These are phyloP conservation scores for Empis stercorea DNA, from an alignment of 2,888 invertebrate species.

Conservation along the genomic window DNA sequence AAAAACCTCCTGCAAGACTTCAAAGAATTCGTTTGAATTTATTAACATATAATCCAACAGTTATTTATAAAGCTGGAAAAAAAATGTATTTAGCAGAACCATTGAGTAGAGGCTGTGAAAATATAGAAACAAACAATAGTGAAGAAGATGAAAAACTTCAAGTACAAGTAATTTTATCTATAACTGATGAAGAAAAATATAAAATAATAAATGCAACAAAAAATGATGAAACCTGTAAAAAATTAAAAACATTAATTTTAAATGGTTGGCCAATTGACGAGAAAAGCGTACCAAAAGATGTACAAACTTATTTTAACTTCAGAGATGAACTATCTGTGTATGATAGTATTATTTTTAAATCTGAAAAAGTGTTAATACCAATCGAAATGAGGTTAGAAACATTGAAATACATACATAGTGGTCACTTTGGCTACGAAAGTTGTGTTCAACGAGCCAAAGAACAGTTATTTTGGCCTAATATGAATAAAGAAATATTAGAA, in stretches of 20 bases:
- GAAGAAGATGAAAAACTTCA: conserved; percentile 3
- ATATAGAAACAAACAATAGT: not conserved
- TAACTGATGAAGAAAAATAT: conserved; percentile 1
- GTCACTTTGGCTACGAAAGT: conserved; percentile 3
- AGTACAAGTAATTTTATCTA: conserved; percentile 3
- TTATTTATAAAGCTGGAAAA: conserved; percentile 1
- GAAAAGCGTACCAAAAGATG: not conserved
- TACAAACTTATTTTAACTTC: conserved; percentile 3
- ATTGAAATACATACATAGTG: not conserved
- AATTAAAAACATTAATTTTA: conserved; percentile 1
- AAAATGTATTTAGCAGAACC: conserved; percentile 5
- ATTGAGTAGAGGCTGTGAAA: conserved; percentile 4
- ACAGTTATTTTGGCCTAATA: conserved; percentile 3
- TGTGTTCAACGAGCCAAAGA: conserved; percentile 6
- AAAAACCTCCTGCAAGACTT: conserved; percentile 4
- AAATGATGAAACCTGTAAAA: conserved; percentile 5
- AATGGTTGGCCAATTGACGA: too few relatives aligned
- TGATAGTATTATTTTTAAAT: conserved; percentile 1
- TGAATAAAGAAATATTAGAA: conserved; percentile 4
- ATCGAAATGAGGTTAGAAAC: conserved; percentile 1
- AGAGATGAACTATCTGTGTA: conserved; percentile 5
- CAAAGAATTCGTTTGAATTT: conserved; percentile 4
- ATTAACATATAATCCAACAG: conserved; percentile 2
- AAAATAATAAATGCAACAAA: conserved; percentile 1
- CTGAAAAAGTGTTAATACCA: conserved; percentile 3